phyloP scores from a whole-genome alignment of 1,140 invertebrate genomes.

The Anastatus disparis region DNA sequence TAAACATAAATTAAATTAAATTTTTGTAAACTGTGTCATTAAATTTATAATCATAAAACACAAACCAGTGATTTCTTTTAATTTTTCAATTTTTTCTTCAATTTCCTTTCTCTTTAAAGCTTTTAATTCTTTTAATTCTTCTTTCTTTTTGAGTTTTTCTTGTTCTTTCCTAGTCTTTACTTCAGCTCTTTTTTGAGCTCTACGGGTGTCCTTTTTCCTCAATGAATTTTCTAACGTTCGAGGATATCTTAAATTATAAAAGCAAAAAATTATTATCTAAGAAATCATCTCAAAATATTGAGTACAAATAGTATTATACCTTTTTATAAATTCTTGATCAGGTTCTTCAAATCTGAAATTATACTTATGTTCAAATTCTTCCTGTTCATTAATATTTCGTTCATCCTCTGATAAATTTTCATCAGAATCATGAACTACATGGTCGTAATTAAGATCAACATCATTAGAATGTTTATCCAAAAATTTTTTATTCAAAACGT shows the following conservation, averaged over 20 bases:
- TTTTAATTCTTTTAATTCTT: constrained; percentile 89
- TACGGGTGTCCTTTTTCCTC: constrained; percentile 80
- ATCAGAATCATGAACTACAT: constrained; percentile 75
- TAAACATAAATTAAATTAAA: too few species aligned
- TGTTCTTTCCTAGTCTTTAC: constrained; percentile 81
- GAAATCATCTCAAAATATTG: constrained; percentile 11
- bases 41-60: constrained; percentile 36
- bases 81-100: constrained; percentile 84
- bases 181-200: constrained; percentile 82
- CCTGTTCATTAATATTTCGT: constrained; percentile 80
- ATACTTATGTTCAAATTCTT: constrained; percentile 93
- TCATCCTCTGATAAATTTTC: constrained; percentile 86
- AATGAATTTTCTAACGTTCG: constrained; percentile 87
- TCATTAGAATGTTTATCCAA: constrained; percentile 72
- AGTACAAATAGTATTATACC: constrained; percentile 52
- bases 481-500: constrained; percentile 87
- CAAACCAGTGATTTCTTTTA: constrained; percentile 92
- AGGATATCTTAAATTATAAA: constrained; percentile 74
- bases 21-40: too few species aligned
- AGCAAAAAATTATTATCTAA: neutral
- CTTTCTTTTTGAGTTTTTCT: constrained; percentile 84
- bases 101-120: constrained; percentile 92
- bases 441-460: constrained; percentile 75
- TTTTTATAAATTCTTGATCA: constrained; percentile 88
- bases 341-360: constrained; percentile 98